Conservation (phyloP, 2,113 vertebrate species). For the Natator depressus region DNA sequence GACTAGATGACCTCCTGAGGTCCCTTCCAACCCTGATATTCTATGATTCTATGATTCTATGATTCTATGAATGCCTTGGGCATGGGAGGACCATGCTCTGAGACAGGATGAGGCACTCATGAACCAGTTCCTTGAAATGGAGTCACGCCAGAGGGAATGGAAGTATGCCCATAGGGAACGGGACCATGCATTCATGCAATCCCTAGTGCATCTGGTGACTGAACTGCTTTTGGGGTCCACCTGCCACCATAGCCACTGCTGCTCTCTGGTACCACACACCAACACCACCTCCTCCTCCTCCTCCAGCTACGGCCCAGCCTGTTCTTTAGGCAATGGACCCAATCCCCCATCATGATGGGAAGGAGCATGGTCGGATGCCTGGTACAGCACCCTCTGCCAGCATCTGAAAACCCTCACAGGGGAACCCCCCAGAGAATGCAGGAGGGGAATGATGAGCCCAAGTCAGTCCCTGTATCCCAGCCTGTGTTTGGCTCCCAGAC, state of each 20-base stretch:
- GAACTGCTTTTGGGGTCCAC: no score
- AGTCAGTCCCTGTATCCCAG: neutral
- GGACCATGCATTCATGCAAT: no score
- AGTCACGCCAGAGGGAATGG: neutral
- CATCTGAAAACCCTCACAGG: neutral
- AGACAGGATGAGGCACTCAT: neutral
- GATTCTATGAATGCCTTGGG: no score
- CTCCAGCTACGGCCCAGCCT: neutral
- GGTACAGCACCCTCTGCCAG: neutral
- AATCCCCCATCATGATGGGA: neutral
- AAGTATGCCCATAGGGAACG: no score
- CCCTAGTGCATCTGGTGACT: no score
- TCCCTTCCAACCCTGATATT: no score
- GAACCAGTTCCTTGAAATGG: neutral
- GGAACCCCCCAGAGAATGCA: neutral
- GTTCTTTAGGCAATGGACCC: neutral
- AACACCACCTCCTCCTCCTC: neutral
- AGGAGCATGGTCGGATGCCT: neutral
- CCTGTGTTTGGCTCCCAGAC: neutral
- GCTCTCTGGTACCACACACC: neutral
- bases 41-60: no score
- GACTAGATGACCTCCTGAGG: no score
- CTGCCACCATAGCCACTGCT: neutral
- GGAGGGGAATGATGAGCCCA: neutral
- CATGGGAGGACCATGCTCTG: no score